These are phyloP conservation scores for Chrysodeixis includens DNA, from an alignment of 2,888 invertebrate genomes.

Conservation along the genomic window DNA sequence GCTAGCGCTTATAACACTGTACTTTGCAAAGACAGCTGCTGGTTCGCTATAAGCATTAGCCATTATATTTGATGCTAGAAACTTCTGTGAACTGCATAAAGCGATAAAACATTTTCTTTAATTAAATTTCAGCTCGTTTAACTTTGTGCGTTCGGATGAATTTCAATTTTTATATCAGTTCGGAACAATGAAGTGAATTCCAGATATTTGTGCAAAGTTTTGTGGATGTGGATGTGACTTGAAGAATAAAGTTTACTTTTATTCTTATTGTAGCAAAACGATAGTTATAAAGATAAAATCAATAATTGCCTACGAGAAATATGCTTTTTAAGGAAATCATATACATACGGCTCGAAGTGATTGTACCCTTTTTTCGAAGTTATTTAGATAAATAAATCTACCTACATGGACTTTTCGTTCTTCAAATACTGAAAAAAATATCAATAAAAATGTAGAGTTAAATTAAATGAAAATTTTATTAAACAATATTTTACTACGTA, in stretches of 20 bases:
- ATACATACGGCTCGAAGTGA: too few species aligned
- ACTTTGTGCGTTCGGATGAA: neutral
- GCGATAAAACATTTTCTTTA: conserved; percentile 20
- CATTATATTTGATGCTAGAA: conserved; percentile 13
- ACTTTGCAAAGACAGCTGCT: conserved; percentile 14
- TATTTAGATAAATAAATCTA: too few species aligned
- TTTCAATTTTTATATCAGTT: conserved; percentile 27
- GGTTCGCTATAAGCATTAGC: conserved; percentile 3
- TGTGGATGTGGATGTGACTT: neutral
- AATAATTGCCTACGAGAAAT: too few species aligned
- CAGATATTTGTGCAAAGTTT: neutral
- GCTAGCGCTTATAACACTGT: conserved; percentile 10
- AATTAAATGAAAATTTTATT: neutral
- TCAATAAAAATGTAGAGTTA: neutral
- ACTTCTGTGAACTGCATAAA: conserved; percentile 11
- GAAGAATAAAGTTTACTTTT: neutral
- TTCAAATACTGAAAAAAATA: neutral
- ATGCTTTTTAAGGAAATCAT: too few species aligned
- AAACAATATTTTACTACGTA: neutral
- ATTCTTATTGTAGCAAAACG: too few species aligned
- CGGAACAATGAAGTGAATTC: neutral
- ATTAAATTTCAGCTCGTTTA: conserved; percentile 25
- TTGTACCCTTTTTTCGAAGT: too few species aligned
- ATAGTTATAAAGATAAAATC: too few species aligned
- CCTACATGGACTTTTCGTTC: too few species aligned